phyloP scores from a whole-genome alignment of 2,888 invertebrate genomes.

The Drosophila gaucha region DNA sequence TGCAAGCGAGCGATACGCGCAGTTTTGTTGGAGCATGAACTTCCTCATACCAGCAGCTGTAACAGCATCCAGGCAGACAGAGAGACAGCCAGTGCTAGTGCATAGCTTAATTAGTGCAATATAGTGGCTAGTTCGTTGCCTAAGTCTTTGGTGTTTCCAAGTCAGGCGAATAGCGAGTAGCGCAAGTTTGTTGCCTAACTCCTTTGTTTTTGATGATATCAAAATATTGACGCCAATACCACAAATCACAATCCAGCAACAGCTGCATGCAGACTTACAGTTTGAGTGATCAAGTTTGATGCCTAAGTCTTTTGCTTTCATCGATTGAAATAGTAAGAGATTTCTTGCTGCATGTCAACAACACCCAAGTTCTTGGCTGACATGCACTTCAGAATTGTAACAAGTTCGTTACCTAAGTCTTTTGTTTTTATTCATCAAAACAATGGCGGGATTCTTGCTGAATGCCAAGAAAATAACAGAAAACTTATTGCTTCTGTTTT shows the following conservation, averaged over 20 bases:
- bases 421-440: slow-evolving; percentile 4
- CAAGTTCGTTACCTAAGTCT: slow-evolving; percentile 33
- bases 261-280: slow-evolving; percentile 12
- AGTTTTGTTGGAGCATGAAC: slow-evolving; percentile 44
- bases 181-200: slow-evolving; percentile 71
- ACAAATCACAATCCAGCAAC: slow-evolving; percentile 13
- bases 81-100: slow-evolving; percentile 9
- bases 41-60: slow-evolving; percentile 48
- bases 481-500: too few species aligned
- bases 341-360: slow-evolving; percentile 6
- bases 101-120: slow-evolving; percentile 67
- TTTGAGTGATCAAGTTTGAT: slow-evolving; percentile 12
- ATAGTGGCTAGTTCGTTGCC: slow-evolving; percentile 60
- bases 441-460: slow-evolving; percentile 32
- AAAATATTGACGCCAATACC: slow-evolving; percentile 14
- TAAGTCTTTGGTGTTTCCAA: slow-evolving; percentile 54
- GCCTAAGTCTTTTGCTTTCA: slow-evolving; percentile 26
- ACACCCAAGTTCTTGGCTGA: slow-evolving; percentile 33
- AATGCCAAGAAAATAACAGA: too few species aligned
- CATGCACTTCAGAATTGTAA: not conserved
- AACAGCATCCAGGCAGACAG: not conserved
- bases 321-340: not conserved
- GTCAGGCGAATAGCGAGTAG: slow-evolving; percentile 1
- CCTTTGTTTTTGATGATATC: slow-evolving; percentile 51
- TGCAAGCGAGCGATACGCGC: slow-evolving; percentile 41